Evolutionary conservation across 2,797 vertebrate species (phyloP).

Genomic region (Gymnoscopelus microlampas): DNA sequence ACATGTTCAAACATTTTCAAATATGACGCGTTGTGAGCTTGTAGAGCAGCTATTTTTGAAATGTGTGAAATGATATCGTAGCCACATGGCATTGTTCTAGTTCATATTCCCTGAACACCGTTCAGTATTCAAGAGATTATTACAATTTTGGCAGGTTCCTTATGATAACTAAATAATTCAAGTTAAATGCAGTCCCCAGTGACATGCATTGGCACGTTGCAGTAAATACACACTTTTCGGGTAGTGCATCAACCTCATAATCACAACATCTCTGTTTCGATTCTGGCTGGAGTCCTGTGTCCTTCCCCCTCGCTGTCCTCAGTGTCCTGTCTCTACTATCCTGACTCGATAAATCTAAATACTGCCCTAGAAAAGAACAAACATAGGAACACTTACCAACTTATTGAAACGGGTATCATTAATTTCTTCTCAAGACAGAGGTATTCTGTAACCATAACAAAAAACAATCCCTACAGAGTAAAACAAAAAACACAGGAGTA

Average conservation of each 20-base stretch:
- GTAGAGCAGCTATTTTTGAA: neutral
- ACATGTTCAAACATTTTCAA: too few relatives aligned
- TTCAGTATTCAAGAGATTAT: conserved; percentile 23
- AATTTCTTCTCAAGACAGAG: conserved; percentile 13
- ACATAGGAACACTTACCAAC: neutral
- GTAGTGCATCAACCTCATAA: neutral
- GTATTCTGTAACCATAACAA: conserved; percentile 31
- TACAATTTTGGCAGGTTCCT: too few relatives aligned
- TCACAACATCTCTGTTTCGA: neutral
- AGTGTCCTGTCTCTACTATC: too few relatives aligned
- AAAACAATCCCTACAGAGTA: conserved; percentile 27
- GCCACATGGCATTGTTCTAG: too few relatives aligned
- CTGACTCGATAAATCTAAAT: too few relatives aligned
- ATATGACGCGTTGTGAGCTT: too few relatives aligned
- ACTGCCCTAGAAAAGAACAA: too few relatives aligned
- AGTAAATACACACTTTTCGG: too few relatives aligned
- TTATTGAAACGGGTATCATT: conserved; percentile 7
- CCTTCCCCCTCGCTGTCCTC: too few relatives aligned
- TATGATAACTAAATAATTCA: neutral
- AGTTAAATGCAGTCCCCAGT: conserved; percentile 25
- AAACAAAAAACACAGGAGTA: conserved; percentile 24
- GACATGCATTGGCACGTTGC: conserved; percentile 1
- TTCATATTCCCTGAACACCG: neutral
- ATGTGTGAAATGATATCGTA: too few relatives aligned
- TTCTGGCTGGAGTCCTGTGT: too few relatives aligned